Evolutionary conservation across 2,888 invertebrate genomes (phyloP), one percentile per base, ranked within the genome.

Genomic region (Eremobia ochroleuca): DNA sequence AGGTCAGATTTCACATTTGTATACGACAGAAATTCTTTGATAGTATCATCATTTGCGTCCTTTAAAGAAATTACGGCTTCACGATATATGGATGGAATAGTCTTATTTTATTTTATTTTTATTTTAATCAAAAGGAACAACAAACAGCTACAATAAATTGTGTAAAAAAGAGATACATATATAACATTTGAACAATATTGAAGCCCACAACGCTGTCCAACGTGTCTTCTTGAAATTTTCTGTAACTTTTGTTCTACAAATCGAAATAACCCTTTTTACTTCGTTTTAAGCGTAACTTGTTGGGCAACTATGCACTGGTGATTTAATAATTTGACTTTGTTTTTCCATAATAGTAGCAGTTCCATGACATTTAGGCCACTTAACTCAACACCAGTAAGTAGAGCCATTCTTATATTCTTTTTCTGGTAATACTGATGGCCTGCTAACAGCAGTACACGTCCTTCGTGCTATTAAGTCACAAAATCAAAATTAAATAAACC

Each of bases 201-300:
- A n/a, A n/a, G n/a, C n/a, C n/a, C n/a, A n/a, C n/a, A n/a, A n/a
- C n/a, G n/a, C n/a, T n/a, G n/a, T n/a, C n/a, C n/a, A n/a, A n/a
- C n/a, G n/a, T n/a, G n/a, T n/a, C n/a, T n/a, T n/a, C 25, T 62
- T 62, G 37, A 65, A 65, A 65, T 65, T 40, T n/a, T 43, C n/a
- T 8, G 40, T 28, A 43, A 65, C 65, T 9, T 43, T 65, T 40
- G 40, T 65, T 65, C 18, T 40, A 18, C 65, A 43, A 40, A 40
- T 40, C 8, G n/a, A 65, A 43, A 65, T 43, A 40, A 64, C 15
- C 40, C 18, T 65, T 65, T 43, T 43, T 28, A 65, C 40, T 65
- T 28, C 65, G 64, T 65, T 65, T 40, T 65, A 5, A 65, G 40
- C 40, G 28, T 18, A 18, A 43, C n/a, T 40, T n/a, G 8, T 40